Percentiles rank a stretch among this genome's conserved stretches.
phyloP scores from a whole-genome alignment of 2,797 vertebrate species.

The Rhynchotus rufescens region DNA sequence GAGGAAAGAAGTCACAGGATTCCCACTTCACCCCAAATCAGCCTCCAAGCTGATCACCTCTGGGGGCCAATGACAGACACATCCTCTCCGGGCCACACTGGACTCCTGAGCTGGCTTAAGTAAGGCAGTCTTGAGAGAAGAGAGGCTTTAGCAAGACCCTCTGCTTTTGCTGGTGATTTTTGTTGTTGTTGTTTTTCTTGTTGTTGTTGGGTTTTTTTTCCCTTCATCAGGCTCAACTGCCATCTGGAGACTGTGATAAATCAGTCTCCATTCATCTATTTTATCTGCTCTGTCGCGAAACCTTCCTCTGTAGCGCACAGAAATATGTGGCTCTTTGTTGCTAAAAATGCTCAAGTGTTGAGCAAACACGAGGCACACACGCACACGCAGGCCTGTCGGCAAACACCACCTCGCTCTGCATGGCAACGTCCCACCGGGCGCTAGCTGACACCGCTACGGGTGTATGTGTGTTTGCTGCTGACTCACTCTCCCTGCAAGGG shows the following conservation, averaged over 20 bases:
- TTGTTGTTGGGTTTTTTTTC: background rate
- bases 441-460: background rate
- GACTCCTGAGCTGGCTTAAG: background rate
- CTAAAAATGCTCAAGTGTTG: background rate
- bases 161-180: background rate
- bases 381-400: rapidly evolving
- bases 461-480: background rate
- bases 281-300: background rate
- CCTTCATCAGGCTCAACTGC: background rate
- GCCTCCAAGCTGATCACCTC: background rate
- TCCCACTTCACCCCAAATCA: background rate
- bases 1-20: background rate
- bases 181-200: background rate
- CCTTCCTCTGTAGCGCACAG: background rate
- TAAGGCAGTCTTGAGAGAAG: background rate
- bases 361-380: rapidly evolving
- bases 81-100: background rate
- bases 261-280: background rate
- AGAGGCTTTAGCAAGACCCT: background rate
- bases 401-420: background rate
- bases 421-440: background rate
- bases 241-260: background rate
- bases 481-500: background rate
- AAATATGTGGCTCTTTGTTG: background rate
- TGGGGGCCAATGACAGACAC: background rate